Base-by-base conservation (phyloP, 2,797 vertebrate genomes). In the Notolabrus celidotus region DNA sequence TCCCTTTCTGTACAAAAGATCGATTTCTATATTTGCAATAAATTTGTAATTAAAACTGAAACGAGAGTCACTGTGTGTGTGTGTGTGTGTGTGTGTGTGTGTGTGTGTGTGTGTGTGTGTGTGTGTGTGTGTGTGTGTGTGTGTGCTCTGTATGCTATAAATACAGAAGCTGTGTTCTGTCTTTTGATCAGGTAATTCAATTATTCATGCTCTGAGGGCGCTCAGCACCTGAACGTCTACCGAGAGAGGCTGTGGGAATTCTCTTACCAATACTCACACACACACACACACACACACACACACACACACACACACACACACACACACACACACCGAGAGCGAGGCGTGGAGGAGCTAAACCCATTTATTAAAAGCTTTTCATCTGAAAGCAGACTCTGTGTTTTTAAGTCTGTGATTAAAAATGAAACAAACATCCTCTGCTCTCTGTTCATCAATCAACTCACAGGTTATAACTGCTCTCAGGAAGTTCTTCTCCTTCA, bases 11-110 rank as follows among this genome's bases (percentile, higher is more conserved):
- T 93, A 95, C 84, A 93, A 94, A 94, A 94, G 91, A 94, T 94
- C 93, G 87, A 95, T 94, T 95, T 95, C 91, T 95, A 95, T 95
- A 95, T 94, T 95, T 95, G 92, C 92, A 95, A 95, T 95, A 94
- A 92, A 94, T 95, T 95, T 95, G 74, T 94, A 90, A 90, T 89
- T 71, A 91, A 92, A 92, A 89, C 83, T 60, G 5, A 61, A 70
- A 45, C 14, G 46, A n/a, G n/a, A n/a, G n/a, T n/a, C n/a, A n/a
- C n/a, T n/a, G n/a, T n/a, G n/a, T n/a, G n/a, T n/a, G n/a, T n/a
- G n/a, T n/a, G n/a, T n/a, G n/a, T n/a, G n/a, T n/a, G n/a, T n/a
- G n/a, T n/a, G n/a, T n/a, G n/a, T n/a, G n/a, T n/a, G n/a, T n/a
- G n/a, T n/a, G n/a, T n/a, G n/a, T n/a, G n/a, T n/a, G n/a, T 39